Conservation (phyloP, 2,113 vertebrate genomes). For the Bujurquina vittata region DNA sequence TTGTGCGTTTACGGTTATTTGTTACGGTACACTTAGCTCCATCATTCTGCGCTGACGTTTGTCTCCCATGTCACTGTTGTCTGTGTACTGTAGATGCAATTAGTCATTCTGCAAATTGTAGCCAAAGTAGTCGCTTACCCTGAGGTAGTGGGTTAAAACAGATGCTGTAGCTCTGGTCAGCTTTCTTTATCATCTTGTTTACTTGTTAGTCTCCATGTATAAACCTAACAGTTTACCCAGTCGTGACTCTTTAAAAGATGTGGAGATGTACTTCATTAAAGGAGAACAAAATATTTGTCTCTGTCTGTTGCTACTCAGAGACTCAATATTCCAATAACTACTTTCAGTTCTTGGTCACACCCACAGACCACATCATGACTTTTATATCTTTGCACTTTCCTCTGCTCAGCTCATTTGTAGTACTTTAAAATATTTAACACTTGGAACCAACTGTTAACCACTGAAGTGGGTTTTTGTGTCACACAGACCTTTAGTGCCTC, state of each 20-base stretch:
- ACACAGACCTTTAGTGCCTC: not conserved
- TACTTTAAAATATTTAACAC: constrained; percentile 59
- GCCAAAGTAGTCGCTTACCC: not conserved
- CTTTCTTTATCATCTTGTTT: not conserved
- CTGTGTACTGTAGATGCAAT: not conserved
- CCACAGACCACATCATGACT: not conserved
- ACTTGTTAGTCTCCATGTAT: not conserved
- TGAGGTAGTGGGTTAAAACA: not conserved
- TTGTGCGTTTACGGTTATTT: not conserved
- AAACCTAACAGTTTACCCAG: not conserved
- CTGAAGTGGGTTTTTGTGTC: constrained; percentile 66
- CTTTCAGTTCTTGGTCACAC: not conserved
- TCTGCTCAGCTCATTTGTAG: constrained; percentile 25
- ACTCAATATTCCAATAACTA: not conserved
- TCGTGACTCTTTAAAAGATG: not conserved
- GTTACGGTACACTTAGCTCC: not conserved
- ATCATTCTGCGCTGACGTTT: not conserved
- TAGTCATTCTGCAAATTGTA: not conserved
- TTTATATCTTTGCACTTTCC: not conserved
- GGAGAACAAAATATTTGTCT: not conserved
- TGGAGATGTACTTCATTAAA: not conserved
- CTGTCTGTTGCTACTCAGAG: not conserved
- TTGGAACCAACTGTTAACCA: not conserved
- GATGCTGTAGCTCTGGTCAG: not conserved
- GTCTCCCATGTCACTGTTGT: not conserved